Evolutionary conservation across 2,888 invertebrate species (phyloP).

Genomic region (Xanthostigma xanthostigma): DNA sequence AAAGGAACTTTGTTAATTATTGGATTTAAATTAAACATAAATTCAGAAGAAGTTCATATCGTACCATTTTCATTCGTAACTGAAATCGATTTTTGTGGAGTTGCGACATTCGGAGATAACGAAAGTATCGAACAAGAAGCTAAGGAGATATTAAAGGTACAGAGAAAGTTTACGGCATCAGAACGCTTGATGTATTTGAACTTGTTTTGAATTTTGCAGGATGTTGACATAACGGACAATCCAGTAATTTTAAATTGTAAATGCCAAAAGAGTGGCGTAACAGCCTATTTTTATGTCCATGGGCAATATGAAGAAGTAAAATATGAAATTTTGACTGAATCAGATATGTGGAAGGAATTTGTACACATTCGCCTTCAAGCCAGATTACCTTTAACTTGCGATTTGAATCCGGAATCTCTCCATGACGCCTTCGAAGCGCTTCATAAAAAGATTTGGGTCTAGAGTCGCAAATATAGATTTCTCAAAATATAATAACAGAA

Average conservation of each 20-base stretch:
- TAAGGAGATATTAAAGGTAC: conserved; percentile 41
- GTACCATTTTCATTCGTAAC: conserved; percentile 54
- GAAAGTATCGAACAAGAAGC: conserved; percentile 43
- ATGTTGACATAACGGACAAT: conserved; percentile 68
- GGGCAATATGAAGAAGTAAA: conserved; percentile 51
- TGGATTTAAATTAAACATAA: conserved; percentile 46
- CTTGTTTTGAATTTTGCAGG: conserved; percentile 24
- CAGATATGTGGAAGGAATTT: conserved; percentile 52
- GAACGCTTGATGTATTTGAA: not conserved
- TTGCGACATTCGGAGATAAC: conserved; percentile 48
- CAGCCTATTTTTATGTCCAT: conserved; percentile 53
- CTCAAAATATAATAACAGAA: too few relatives aligned
- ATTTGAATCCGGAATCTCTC: conserved; percentile 38
- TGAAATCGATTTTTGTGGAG: conserved; percentile 63
- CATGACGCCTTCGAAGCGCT: conserved; percentile 46
- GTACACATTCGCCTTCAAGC: conserved; percentile 53
- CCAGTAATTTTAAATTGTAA: conserved; percentile 48
- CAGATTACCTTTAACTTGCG: conserved; percentile 46
- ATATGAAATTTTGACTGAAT: conserved; percentile 44
- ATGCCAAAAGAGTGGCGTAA: conserved; percentile 39
- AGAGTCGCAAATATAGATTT: not conserved
- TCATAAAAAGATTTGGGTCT: conserved; percentile 41
- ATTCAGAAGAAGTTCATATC: conserved; percentile 35
- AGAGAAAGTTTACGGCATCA: not conserved
- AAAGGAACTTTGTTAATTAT: conserved; percentile 54